Evolutionary conservation across 2,888 invertebrate species (phyloP), one percentile per base, ranked within the genome.

Genomic region (Steromphala cineraria): DNA sequence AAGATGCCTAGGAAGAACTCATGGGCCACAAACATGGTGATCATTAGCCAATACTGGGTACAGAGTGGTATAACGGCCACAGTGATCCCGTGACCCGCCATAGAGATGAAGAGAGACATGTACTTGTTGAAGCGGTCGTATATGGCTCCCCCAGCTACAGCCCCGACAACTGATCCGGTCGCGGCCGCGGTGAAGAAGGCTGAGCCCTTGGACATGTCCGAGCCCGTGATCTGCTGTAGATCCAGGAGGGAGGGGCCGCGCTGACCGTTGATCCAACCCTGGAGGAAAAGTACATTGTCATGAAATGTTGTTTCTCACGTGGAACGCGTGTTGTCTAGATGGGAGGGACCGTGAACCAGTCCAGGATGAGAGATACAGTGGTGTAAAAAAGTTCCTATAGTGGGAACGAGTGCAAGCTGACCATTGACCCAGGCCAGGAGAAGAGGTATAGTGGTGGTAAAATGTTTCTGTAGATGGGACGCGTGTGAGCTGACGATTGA

Each of bases 181-280:
- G 84, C 80, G 71, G 81, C 80, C 0, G 84, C 82, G 10, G 82
- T 84, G 79, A 82, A 82, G 75, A 84, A 82, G 53, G 82, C 82
- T 24, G 84, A 84, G 5, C 82, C 82, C 67, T 81, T 77, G 36
- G 80, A 77, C 56, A 84, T 71, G 55, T 80, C 76, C 40, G 82
- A 78, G 13, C 62, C 28, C 0, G 82, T 81, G 67, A 84, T 82
- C 28, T 82, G 71, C 80, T 84, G 84, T 1, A 84, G 67, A 28
- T 84, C 84, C 0, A 82, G 82, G 40, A 84, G 80, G 0, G 84
- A 84, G 2, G 84, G 84, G 3, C 84, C 84, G 36, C 82, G 75
- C 75, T 84, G 84, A 17, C 84, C 84, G 40, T 81, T 81, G 21
- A 82, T 82, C 82, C 82, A 82, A n/a, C 84, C 84, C 84, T 84